Conservation (phyloP, 1,140 invertebrate species). For the Calycopis cecrops region DNA sequence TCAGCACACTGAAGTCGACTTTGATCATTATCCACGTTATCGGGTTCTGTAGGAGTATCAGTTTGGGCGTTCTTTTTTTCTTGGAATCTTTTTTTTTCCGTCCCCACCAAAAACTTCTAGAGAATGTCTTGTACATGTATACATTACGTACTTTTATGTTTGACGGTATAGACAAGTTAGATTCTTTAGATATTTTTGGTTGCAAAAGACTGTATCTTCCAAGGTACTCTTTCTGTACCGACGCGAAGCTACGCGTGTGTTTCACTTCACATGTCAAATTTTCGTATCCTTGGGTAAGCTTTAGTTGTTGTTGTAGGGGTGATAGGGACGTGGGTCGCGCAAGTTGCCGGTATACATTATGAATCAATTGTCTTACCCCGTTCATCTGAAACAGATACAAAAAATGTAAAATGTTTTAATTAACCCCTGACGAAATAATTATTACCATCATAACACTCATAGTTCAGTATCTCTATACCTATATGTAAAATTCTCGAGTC, state of each 20-base stretch:
- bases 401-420: too few relatives aligned
- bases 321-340: background rate
- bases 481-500: too few relatives aligned
- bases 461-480: too few relatives aligned
- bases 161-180: constrained; percentile 6
- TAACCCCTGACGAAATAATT: too few relatives aligned
- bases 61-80: constrained; percentile 47
- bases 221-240: constrained; percentile 17
- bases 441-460: too few relatives aligned
- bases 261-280: background rate
- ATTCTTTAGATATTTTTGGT: constrained; percentile 22
- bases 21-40: constrained; percentile 61
- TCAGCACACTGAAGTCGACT: constrained; percentile 56
- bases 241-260: constrained; percentile 16
- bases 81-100: constrained; percentile 32
- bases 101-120: constrained; percentile 38
- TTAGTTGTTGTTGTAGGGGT: background rate
- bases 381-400: background rate
- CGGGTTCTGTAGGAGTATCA: constrained; percentile 63
- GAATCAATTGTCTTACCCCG: background rate
- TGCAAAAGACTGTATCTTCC: constrained; percentile 32
- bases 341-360: background rate
- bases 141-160: constrained; percentile 18
- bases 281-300: background rate
- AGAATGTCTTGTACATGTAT: constrained; percentile 29